Evolutionary conservation across 2,888 invertebrate genomes (phyloP), one percentile per base, ranked within the genome.

Genomic region (Orchesella flavescens): DNA sequence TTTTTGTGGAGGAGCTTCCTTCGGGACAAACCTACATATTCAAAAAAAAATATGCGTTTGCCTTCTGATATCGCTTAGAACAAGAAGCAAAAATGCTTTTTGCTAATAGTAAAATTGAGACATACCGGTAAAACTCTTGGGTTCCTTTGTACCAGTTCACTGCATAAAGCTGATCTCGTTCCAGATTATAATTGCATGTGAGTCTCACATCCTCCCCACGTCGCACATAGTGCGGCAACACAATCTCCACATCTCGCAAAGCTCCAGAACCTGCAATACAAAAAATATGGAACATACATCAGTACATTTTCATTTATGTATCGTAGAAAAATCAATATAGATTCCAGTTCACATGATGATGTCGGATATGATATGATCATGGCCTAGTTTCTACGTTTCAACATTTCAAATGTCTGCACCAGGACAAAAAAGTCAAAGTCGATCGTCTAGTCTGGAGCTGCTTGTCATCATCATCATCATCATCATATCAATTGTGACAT

Each of bases 61-160:
- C n/a, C n/a, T n/a, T n/a, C n/a, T n/a, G n/a, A n/a, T n/a, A n/a
- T n/a, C n/a, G n/a, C n/a, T n/a, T n/a, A n/a, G n/a, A n/a, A n/a
- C n/a, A n/a, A n/a, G n/a, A n/a, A n/a, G n/a, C n/a, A n/a, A n/a
- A n/a, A n/a, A 34, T 34, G 34, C 34, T 34, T 34, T 34, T 34
- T 34, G 34, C n/a, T n/a, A n/a, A n/a, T n/a, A n/a, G n/a, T n/a
- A n/a, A n/a, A n/a, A n/a, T 34, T 2, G 34, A 34, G 34, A 34
- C 34, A 63, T 73, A 87, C 1, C 88, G 82, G 71, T 86, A 88
- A 72, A 87, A 88, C 53, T 88, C 86, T 49, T 83, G 82, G 23
- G 82, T 57, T 15, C 80, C 86, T 81, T 81, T 79, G 77, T 86
- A 87, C 86, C 86, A 87, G 68, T 88, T 88, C 63, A 87, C 86